phyloP scores from a whole-genome alignment of 30 jellyfish, hydroid and myxozoan species.

The Cassiopea xamachana region DNA sequence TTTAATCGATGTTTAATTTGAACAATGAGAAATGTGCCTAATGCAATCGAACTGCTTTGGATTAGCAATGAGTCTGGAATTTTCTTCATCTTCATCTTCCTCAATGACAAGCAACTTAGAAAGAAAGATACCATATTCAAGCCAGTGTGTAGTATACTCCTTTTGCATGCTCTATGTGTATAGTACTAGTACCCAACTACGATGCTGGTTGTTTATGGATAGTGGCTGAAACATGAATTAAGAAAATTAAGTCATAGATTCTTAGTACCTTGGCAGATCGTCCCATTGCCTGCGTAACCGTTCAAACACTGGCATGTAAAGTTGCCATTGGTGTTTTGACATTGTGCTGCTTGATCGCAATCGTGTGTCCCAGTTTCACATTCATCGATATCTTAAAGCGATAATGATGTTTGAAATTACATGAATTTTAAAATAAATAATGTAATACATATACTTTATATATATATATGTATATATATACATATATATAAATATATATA shows the following conservation, averaged over 20 bases:
- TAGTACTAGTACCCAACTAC: neutral
- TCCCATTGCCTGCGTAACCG: constrained; percentile 70
- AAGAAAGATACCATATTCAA: too few relatives aligned
- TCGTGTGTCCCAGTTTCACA: constrained; percentile 30
- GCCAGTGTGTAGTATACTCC: too few relatives aligned
- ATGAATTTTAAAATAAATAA: too few relatives aligned
- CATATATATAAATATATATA: neutral
- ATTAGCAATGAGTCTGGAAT: too few relatives aligned
- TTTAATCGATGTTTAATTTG: too few relatives aligned
- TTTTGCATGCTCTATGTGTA: too few relatives aligned
- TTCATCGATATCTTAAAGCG: constrained; percentile 54
- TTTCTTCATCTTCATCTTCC: too few relatives aligned
- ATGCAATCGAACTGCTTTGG: too few relatives aligned
- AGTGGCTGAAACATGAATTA: neutral
- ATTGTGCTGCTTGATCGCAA: constrained; percentile 41
- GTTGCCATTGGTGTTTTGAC: constrained; percentile 51
- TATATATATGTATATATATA: neutral
- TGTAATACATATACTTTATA: neutral
- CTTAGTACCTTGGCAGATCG: constrained; percentile 30
- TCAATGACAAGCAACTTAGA: too few relatives aligned
- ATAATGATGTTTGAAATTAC: neutral
- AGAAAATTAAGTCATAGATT: too few relatives aligned
- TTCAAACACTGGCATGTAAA: constrained; percentile 44
- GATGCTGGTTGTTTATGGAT: neutral
- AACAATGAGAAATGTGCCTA: too few relatives aligned